Evolutionary conservation across 2,888 invertebrate species (phyloP).

Genomic region (Drosophila kanekoi): DNA sequence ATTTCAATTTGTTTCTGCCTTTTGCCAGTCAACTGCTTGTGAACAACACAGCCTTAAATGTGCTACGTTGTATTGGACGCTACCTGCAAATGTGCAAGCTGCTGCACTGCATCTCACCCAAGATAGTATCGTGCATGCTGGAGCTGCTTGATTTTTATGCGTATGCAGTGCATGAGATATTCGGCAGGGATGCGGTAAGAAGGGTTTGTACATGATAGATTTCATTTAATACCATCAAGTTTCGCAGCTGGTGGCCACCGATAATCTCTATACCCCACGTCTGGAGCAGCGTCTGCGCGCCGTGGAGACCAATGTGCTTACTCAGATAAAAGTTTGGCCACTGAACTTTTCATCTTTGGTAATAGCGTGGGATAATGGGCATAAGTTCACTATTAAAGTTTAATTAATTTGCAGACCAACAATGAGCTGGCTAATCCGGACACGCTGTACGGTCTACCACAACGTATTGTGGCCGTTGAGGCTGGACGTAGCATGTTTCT

Average conservation of each 20-base stretch:
- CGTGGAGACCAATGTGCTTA: constrained; percentile 90
- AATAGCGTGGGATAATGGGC: constrained; percentile 11
- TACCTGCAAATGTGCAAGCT: constrained; percentile 97
- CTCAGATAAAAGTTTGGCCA: constrained; percentile 84
- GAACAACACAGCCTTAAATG: constrained; percentile 96
- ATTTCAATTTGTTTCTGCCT: background rate
- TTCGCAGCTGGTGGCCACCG: constrained; percentile 85
- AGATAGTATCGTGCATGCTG: constrained; percentile 95
- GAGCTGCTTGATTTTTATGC: constrained; percentile 97
- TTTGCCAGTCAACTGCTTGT: constrained; percentile 88
- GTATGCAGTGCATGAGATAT: constrained; percentile 94
- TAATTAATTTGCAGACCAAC: constrained; percentile 84
- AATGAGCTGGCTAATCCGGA: constrained; percentile 90
- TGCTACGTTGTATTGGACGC: constrained; percentile 94
- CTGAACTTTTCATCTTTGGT: constrained; percentile 84
- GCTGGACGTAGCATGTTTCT: constrained; percentile 95
- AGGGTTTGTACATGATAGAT: rapidly evolving
- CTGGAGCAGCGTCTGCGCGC: constrained; percentile 91
- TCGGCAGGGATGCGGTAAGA: constrained; percentile 90
- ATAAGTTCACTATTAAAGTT: background rate
- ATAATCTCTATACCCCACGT: constrained; percentile 87
- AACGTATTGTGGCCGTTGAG: constrained; percentile 96
- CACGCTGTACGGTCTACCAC: constrained; percentile 92
- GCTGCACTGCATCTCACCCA: constrained; percentile 94
- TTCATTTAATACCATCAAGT: background rate